Evolutionary conservation across 2,888 invertebrate species (phyloP).

Genomic region (Abrostola tripartita): DNA sequence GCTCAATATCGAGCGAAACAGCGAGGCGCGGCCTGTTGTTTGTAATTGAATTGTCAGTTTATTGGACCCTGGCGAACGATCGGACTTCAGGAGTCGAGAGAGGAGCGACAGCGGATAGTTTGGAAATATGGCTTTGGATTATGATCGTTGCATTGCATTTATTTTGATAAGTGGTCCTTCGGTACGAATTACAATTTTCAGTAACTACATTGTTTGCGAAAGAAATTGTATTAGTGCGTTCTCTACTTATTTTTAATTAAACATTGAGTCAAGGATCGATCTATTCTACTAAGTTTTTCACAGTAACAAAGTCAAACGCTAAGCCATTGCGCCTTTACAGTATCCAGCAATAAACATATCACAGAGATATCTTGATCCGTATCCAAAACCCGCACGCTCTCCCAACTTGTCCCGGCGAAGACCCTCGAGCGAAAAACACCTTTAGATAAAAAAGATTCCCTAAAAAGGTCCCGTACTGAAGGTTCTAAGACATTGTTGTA

Average conservation of each 20-base stretch:
- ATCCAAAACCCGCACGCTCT: constrained; percentile 27
- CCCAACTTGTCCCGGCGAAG: constrained; percentile 25
- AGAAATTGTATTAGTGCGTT: too few relatives aligned
- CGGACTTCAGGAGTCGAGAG: constrained; percentile 33
- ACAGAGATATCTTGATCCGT: constrained; percentile 8
- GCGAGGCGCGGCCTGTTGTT: constrained; percentile 63
- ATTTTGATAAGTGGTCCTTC: background rate
- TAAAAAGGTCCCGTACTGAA: constrained; percentile 49
- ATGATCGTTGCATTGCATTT: background rate
- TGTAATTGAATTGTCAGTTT: constrained; percentile 77
- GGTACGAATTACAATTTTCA: background rate
- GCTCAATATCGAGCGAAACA: constrained; percentile 52
- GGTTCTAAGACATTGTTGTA: constrained; percentile 56
- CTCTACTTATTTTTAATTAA: background rate
- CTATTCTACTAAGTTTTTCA: background rate
- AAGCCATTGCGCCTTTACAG: background rate
- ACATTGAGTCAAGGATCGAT: background rate
- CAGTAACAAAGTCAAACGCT: background rate
- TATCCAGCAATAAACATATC: background rate
- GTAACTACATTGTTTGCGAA: background rate
- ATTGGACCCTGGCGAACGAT: constrained; percentile 66
- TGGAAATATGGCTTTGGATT: constrained; percentile 1
- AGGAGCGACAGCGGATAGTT: constrained; percentile 31
- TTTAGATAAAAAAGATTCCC: constrained; percentile 59
- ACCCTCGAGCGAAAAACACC: constrained; percentile 61